Conservation (phyloP, 2,113 vertebrate species). For the Myotis davidii region DNA sequence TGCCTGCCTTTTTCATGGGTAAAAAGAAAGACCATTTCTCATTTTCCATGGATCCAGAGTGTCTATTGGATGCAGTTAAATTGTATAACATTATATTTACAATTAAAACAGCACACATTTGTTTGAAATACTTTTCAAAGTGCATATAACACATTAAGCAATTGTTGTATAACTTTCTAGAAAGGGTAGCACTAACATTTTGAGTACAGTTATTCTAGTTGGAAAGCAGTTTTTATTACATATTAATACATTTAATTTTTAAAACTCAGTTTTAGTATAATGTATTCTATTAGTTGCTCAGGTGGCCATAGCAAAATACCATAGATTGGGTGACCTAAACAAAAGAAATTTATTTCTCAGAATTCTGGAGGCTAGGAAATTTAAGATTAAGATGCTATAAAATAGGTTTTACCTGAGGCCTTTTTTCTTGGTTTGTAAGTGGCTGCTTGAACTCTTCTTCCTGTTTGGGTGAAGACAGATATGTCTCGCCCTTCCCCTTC, state of each 20-base stretch:
- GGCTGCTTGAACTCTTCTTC: neutral
- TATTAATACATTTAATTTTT: neutral
- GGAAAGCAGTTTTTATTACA: neutral
- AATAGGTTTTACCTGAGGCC: neutral
- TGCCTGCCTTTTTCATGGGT: neutral
- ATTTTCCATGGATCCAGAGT: neutral
- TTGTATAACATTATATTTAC: neutral
- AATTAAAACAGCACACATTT: neutral
- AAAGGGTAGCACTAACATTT: neutral
- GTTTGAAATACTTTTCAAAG: constrained; percentile 6
- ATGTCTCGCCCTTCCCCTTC: neutral
- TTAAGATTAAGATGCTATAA: neutral
- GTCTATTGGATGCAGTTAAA: neutral
- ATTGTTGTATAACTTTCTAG: neutral
- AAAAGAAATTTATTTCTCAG: neutral
- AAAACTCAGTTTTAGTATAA: neutral
- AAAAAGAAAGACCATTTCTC: neutral
- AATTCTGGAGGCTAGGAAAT: neutral
- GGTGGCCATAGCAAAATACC: neutral
- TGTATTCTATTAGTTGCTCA: neutral
- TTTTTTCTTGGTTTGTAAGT: neutral
- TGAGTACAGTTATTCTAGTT: neutral
- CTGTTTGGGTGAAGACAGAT: neutral
- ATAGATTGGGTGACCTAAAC: neutral
- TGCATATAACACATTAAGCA: neutral